Evolutionary conservation across 2,888 invertebrate species (phyloP).

Genomic region (Dryocosmus kuriphilus): DNA sequence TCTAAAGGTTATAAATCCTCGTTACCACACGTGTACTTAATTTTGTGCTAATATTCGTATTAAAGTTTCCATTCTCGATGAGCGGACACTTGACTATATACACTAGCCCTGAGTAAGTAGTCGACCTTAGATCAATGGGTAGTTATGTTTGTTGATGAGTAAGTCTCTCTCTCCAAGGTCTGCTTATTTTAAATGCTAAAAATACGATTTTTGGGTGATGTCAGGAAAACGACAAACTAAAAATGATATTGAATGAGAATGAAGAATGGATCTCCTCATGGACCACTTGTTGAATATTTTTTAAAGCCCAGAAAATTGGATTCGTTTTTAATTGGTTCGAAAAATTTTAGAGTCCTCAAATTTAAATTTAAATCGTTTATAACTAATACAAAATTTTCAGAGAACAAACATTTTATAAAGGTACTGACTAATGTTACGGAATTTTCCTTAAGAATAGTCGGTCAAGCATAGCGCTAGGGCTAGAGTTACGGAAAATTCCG

Average conservation of each 20-base stretch:
- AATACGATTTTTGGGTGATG: conserved; percentile 30
- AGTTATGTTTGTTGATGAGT: conserved; percentile 40
- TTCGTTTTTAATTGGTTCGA: background rate
- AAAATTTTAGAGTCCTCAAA: background rate
- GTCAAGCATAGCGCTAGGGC: too few relatives aligned
- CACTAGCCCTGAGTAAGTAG: conserved; percentile 32
- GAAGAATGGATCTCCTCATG: background rate
- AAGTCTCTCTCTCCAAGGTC: conserved; percentile 35
- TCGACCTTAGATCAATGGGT: conserved; percentile 35
- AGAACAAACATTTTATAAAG: too few relatives aligned
- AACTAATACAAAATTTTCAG: background rate
- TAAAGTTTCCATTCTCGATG: background rate
- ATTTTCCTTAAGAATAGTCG: too few relatives aligned
- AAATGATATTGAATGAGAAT: background rate
- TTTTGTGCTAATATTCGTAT: background rate
- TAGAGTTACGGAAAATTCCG: too few relatives aligned
- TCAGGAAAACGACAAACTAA: conserved; percentile 2
- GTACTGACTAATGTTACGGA: too few relatives aligned
- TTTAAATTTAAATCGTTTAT: background rate
- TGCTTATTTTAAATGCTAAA: conserved; percentile 32
- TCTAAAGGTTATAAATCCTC: too few relatives aligned
- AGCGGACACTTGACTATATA: conserved; percentile 15
- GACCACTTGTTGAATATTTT: conserved; percentile 12
- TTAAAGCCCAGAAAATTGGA: background rate
- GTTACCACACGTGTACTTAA: background rate